Percentiles rank a stretch among this genome's conserved stretches.
phyloP scores from a whole-genome alignment of 2,888 invertebrate genomes.

The Ligdia adustata region DNA sequence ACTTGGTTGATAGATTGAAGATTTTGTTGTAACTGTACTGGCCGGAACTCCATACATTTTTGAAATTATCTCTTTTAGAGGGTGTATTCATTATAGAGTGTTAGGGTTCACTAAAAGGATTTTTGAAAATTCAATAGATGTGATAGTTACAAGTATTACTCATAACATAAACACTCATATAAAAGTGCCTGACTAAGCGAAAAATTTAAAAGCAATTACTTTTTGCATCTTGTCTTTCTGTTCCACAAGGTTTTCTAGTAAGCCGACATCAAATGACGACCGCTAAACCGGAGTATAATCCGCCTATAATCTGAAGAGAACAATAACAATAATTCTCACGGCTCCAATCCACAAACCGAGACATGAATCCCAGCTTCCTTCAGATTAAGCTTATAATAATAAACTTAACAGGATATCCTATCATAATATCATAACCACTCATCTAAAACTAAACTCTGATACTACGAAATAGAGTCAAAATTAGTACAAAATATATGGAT shows the following conservation, averaged over 20 bases:
- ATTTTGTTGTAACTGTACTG: no score
- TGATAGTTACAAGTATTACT: no score
- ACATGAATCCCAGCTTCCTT: slow-evolving; percentile 48
- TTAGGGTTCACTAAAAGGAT: no score
- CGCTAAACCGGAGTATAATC: slow-evolving; percentile 17
- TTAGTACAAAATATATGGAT: neutral
- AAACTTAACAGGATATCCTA: slow-evolving; percentile 44
- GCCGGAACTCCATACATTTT: no score
- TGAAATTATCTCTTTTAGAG: no score
- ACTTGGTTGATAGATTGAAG: no score
- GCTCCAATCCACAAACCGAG: slow-evolving; percentile 36
- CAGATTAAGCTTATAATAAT: slow-evolving; percentile 53
- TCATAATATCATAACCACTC: slow-evolving; percentile 20
- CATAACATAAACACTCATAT: no score
- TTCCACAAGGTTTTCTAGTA: neutral
- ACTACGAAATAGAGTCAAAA: neutral
- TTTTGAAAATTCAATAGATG: no score
- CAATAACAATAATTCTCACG: slow-evolving; percentile 38
- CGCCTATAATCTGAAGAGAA: slow-evolving; percentile 27
- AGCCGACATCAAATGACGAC: slow-evolving; percentile 6
- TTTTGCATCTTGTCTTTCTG: no score
- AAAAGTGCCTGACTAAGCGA: neutral
- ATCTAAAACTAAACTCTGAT: slow-evolving; percentile 2
- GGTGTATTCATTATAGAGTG: no score
- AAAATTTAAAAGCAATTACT: neutral